A percentile compares a stretch with the other conserved stretches of the same genome.
Conservation (phyloP, 2,113 vertebrate species). For the Meleagris gallopavo region DNA sequence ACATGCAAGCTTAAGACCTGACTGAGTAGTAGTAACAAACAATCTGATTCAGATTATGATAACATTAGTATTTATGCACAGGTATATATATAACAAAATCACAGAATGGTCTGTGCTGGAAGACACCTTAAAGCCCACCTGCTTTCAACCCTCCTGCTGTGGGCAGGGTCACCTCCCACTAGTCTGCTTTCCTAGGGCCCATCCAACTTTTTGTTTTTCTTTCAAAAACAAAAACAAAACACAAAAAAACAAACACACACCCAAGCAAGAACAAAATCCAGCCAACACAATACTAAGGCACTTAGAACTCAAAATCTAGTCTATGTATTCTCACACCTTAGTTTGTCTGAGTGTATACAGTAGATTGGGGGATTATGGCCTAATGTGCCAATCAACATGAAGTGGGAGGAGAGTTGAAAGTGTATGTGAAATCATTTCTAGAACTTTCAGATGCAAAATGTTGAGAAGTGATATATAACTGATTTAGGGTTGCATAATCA, state of each 20-base stretch:
- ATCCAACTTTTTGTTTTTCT: background rate
- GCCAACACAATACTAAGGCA: background rate
- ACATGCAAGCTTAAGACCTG: background rate
- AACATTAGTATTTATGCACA: background rate
- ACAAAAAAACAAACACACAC: background rate
- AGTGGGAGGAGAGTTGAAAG: background rate
- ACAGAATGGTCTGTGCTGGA: background rate
- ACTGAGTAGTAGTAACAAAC: background rate
- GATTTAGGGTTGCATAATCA: slow-evolving; percentile 74
- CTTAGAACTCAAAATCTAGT: background rate
- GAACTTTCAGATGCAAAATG: slow-evolving; percentile 68
- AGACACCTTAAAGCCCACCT: background rate
- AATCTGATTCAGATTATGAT: background rate
- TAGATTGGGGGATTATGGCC: background rate
- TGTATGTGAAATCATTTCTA: slow-evolving; percentile 62
- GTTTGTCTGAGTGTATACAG: background rate
- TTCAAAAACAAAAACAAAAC: background rate
- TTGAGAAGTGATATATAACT: slow-evolving; percentile 69
- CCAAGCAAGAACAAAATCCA: background rate
- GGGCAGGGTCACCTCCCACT: background rate
- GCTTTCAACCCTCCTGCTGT: background rate
- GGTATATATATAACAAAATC: background rate
- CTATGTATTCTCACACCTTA: background rate
- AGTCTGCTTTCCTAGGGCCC: too few species aligned
- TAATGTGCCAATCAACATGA: background rate